These are phyloP conservation scores for Ctenodactylus gundi DNA, from an alignment of 2,113 vertebrate genomes.

Conservation along the genomic window DNA sequence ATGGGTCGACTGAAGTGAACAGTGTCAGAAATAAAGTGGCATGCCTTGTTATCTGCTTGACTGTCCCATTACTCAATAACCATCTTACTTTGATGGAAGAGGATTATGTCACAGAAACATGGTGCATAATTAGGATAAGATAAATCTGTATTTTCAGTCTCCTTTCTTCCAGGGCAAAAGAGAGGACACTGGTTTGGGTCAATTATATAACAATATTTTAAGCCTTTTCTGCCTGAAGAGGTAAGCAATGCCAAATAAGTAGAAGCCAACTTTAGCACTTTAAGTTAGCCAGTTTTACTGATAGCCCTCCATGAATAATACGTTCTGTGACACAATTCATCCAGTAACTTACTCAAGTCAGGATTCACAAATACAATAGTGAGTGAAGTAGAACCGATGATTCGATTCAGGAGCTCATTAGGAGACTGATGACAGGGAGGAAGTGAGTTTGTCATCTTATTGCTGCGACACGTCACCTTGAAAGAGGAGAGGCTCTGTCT, in stretches of 20 bases:
- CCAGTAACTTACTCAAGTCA: background rate
- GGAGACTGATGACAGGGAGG: background rate
- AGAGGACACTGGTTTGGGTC: background rate
- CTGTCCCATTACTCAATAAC: background rate
- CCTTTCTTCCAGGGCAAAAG: background rate
- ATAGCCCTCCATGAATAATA: background rate
- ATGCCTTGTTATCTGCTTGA: background rate
- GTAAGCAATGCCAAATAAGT: background rate
- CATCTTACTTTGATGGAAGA: background rate
- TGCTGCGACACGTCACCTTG: no score
- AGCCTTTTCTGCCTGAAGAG: background rate
- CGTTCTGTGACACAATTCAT: background rate
- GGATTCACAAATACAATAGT: background rate
- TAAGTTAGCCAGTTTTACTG: background rate
- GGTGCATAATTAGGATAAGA: background rate
- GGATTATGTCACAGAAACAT: background rate
- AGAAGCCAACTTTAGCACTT: background rate
- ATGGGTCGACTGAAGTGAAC: background rate
- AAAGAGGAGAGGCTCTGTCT: no score
- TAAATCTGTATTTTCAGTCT: background rate
- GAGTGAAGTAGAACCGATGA: background rate
- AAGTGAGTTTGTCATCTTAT: no score
- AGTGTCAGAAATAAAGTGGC: background rate
- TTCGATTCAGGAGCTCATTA: background rate
- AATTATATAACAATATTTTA: background rate